These are phyloP conservation scores for Micrastur ruficollis DNA, from an alignment of 2,797 vertebrate genomes.

Conservation along the genomic window DNA sequence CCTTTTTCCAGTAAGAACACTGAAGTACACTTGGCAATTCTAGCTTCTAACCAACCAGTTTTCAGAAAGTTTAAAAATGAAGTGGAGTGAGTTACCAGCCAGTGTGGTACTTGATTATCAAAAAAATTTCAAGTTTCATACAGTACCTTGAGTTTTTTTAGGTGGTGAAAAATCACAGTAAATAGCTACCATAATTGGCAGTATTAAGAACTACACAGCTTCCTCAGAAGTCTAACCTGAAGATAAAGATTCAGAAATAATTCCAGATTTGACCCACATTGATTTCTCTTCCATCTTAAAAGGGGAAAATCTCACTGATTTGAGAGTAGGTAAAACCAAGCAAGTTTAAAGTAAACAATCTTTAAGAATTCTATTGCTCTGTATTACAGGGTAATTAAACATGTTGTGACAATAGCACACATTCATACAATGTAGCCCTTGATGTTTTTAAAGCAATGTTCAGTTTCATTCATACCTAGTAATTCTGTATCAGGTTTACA, in stretches of 20 bases:
- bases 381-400: background rate
- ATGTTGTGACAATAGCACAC: background rate
- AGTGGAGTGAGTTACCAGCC: background rate
- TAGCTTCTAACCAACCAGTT: background rate
- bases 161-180: background rate
- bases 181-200: background rate
- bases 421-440: slow-evolving; percentile 25
- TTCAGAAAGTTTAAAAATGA: background rate
- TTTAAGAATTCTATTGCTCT: background rate
- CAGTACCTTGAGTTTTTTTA: background rate
- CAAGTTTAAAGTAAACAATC: background rate
- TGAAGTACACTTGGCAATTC: background rate
- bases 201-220: background rate
- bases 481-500: background rate
- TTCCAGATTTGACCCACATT: background rate
- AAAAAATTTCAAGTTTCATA: background rate
- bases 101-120: background rate
- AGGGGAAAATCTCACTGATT: background rate
- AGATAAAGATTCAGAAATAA: background rate
- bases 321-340: background rate
- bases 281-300: background rate
- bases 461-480: background rate
- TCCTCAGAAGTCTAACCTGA: background rate
- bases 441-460: background rate
- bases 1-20: background rate